phyloP scores from a whole-genome alignment of 2,888 invertebrate genomes.

The Lasioglossum vierecki region DNA sequence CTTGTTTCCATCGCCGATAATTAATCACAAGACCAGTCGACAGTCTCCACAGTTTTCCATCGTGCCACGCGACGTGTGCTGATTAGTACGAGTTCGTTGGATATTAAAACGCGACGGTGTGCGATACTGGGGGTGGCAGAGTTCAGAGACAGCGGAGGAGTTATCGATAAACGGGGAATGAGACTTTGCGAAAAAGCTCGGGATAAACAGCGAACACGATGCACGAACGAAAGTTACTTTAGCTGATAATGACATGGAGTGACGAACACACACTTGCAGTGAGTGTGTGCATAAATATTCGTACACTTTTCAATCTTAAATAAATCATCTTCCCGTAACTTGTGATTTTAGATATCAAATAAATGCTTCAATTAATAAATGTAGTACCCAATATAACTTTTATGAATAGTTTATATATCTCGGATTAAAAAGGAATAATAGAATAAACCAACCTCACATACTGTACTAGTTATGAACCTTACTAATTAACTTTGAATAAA shows the following conservation, averaged over 20 bases:
- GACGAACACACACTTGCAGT: slow-evolving; percentile 22
- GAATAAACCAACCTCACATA: no score
- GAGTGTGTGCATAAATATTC: background rate
- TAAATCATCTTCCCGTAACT: no score
- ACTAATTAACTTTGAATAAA: background rate
- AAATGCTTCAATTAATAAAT: no score
- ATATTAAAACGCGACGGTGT: slow-evolving; percentile 19
- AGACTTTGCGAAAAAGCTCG: background rate
- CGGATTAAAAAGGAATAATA: no score
- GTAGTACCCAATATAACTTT: no score
- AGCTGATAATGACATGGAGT: slow-evolving; percentile 36
- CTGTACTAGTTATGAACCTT: no score
- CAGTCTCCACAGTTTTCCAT: background rate
- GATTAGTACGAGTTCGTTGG: slow-evolving; percentile 45
- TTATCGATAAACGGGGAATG: background rate
- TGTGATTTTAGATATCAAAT: no score
- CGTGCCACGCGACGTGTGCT: background rate
- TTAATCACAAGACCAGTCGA: slow-evolving; percentile 5
- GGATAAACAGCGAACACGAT: slow-evolving; percentile 13
- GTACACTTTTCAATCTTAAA: no score
- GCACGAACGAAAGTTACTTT: slow-evolving; percentile 52
- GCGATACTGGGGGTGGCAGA: background rate
- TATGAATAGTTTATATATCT: no score
- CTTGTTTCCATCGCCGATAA: slow-evolving; percentile 10
- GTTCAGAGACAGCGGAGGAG: background rate